Evolutionary conservation across 2,888 invertebrate genomes (phyloP).

Genomic region (Himalopsyche japonica): DNA sequence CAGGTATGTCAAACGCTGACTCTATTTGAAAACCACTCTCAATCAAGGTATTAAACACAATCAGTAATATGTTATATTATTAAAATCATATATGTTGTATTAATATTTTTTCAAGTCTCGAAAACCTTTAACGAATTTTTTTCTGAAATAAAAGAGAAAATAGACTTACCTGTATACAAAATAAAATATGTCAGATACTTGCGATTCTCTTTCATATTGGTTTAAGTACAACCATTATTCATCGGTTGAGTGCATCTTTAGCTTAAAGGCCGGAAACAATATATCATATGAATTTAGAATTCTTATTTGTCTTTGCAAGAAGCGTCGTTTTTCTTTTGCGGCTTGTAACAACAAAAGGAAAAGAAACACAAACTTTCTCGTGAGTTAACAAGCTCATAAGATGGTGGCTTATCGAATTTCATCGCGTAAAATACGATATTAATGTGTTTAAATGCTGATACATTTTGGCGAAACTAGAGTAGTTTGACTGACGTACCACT

Average conservation of each 20-base stretch:
- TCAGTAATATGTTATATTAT: neutral
- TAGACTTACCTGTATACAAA: neutral
- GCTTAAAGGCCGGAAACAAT: constrained; percentile 36
- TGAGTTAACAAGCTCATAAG: neutral
- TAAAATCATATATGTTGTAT: no score
- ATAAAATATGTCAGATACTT: neutral
- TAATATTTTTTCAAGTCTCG: no score
- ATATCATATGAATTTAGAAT: constrained; percentile 40
- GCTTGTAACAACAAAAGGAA: neutral
- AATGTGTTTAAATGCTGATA: neutral
- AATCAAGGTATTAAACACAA: neutral
- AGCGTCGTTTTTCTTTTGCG: constrained; percentile 11
- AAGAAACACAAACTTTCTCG: neutral
- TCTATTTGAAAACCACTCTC: neutral
- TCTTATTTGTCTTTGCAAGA: constrained; percentile 32
- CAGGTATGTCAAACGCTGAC: neutral
- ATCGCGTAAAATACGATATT: neutral
- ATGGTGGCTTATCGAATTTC: neutral
- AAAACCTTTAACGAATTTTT: no score
- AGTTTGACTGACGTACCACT: no score
- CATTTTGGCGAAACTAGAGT: no score
- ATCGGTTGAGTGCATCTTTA: constrained; percentile 33
- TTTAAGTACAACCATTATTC: constrained; percentile 21
- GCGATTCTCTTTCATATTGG: neutral
- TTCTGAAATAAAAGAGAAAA: no score